Percentiles rank a stretch among this genome's conserved stretches.
phyloP scores from a whole-genome alignment of 2,888 invertebrate species.

The Epinotia bilunana region DNA sequence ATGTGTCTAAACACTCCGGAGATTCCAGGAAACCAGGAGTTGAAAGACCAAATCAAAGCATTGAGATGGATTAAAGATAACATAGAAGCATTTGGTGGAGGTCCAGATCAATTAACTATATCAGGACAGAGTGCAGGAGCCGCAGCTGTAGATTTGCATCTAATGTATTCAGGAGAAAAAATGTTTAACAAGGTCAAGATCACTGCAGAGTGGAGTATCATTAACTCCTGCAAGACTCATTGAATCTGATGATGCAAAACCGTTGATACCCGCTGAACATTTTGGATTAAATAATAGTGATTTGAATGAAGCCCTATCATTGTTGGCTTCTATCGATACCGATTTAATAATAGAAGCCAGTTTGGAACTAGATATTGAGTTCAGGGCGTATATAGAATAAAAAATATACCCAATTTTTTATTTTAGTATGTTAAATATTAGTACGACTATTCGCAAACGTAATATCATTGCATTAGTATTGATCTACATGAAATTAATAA shows the following conservation, averaged over 20 bases:
- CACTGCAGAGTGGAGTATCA: slow-evolving; percentile 44
- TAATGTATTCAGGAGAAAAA: slow-evolving; percentile 40
- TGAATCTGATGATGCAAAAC: slow-evolving; percentile 12
- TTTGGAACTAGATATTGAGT: slow-evolving; percentile 23
- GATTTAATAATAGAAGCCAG: slow-evolving; percentile 33
- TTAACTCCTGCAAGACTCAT: slow-evolving; percentile 22
- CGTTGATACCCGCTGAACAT: slow-evolving; percentile 36
- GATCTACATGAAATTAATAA: not conserved
- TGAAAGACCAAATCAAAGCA: slow-evolving; percentile 47
- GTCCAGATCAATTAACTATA: slow-evolving; percentile 41
- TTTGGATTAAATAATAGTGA: slow-evolving; percentile 29
- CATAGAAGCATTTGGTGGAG: slow-evolving; percentile 46
- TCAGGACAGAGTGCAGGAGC: slow-evolving; percentile 46
- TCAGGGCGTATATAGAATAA: slow-evolving; percentile 37
- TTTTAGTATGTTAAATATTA: not conserved
- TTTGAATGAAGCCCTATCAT: slow-evolving; percentile 34
- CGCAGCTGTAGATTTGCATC: slow-evolving; percentile 46
- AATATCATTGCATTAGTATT: too few relatives aligned
- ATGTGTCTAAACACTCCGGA: slow-evolving; percentile 45
- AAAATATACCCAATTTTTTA: too few relatives aligned
- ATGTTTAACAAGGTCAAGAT: slow-evolving; percentile 42
- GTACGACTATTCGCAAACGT: not conserved
- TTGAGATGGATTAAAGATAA: slow-evolving; percentile 48
- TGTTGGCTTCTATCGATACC: slow-evolving; percentile 27
- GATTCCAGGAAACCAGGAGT: slow-evolving; percentile 57